Evolutionary conservation across 2,888 invertebrate species (phyloP).

Genomic region (Andrena marginata): DNA sequence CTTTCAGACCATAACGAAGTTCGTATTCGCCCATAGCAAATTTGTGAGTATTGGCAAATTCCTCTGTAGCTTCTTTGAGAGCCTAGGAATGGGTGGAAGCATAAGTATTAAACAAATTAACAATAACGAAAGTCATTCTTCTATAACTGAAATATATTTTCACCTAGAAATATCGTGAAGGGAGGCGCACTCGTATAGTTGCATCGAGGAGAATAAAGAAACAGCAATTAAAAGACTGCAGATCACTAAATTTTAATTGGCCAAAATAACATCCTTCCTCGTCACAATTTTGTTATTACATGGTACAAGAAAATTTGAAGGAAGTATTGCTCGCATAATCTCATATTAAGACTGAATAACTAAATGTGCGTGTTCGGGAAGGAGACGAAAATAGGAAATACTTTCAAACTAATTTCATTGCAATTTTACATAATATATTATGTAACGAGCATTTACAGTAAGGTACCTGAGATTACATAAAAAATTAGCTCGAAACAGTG

Average conservation of each 20-base stretch:
- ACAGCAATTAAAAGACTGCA: neutral
- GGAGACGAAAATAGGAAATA: conserved; percentile 17
- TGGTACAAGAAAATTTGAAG: neutral
- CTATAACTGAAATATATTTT: neutral
- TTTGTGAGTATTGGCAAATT: conserved; percentile 84
- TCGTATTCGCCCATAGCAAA: conserved; percentile 88
- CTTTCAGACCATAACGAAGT: conserved; percentile 87
- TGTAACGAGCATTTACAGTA: conserved; percentile 22
- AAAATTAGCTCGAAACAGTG: neutral
- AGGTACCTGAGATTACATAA: conserved; percentile 12
- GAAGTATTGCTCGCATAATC: neutral
- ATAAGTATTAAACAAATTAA: conserved; percentile 28
- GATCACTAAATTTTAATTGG: neutral
- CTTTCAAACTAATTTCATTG: neutral
- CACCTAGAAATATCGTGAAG: neutral
- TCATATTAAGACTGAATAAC: neutral
- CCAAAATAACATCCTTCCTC: neutral
- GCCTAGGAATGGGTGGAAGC: conserved; percentile 69
- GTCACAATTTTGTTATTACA: neutral
- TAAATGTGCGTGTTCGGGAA: conserved; percentile 8
- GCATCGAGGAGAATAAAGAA: neutral
- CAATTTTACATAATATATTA: conserved; percentile 29
- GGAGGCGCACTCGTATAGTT: too few relatives aligned
- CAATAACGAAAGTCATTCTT: neutral
- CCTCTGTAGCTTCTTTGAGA: conserved; percentile 75